Conservation (phyloP, 2,113 vertebrate genomes). For the Menura novaehollandiae region DNA sequence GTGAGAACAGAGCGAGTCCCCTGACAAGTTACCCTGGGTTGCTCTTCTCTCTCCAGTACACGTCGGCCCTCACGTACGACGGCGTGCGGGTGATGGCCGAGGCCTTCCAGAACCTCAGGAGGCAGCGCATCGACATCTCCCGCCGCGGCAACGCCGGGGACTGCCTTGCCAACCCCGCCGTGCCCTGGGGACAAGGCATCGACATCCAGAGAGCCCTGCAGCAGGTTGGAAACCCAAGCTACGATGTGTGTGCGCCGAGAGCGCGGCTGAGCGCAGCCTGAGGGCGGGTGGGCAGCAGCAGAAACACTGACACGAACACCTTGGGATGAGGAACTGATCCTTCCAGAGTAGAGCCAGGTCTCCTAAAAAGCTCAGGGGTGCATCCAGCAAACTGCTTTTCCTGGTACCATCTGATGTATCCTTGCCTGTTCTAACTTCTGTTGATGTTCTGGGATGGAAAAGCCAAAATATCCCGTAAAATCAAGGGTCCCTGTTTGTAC, state of each 20-base stretch:
- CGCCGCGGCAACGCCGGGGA: slow-evolving; percentile 95
- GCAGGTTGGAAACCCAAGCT: slow-evolving; percentile 74
- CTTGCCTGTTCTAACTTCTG: neutral
- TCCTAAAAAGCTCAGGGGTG: neutral
- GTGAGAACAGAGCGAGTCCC: neutral
- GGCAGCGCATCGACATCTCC: slow-evolving; percentile 95
- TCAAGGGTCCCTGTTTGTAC: neutral
- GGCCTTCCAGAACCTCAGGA: slow-evolving; percentile 93
- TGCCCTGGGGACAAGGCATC: slow-evolving; percentile 97
- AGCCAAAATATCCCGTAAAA: neutral
- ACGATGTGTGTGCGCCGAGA: accelerated
- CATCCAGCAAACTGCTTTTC: neutral
- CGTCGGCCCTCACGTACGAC: slow-evolving; percentile 93
- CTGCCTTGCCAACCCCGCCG: slow-evolving; percentile 95
- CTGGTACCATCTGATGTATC: neutral
- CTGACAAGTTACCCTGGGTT: neutral
- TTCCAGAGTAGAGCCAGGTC: neutral
- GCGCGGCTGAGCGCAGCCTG: accelerated
- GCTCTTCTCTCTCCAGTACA: slow-evolving; percentile 79
- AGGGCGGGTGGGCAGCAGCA: neutral
- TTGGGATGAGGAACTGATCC: neutral
- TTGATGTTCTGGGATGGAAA: neutral
- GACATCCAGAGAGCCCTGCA: slow-evolving; percentile 98
- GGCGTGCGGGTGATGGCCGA: slow-evolving; percentile 96
- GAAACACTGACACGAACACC: neutral